Evolutionary conservation across 2,113 vertebrate genomes (phyloP).

Genomic region (Cyprinodon brontotheroides): DNA sequence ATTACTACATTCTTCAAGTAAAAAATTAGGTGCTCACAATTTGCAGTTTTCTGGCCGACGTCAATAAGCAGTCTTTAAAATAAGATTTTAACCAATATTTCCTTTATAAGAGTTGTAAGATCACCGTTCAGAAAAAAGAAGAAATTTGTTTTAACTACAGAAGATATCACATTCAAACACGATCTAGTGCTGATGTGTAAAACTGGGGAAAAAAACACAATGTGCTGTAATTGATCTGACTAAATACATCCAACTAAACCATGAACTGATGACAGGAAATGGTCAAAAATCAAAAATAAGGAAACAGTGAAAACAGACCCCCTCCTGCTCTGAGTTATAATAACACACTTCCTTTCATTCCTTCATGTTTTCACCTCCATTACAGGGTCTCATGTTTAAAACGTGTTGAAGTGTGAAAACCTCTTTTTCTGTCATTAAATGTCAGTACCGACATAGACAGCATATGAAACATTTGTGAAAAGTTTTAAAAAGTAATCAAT

Average conservation of each 20-base stretch:
- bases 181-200: too few species aligned
- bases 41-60: too few species aligned
- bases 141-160: conserved; percentile 34
- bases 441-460: neutral
- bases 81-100: too few species aligned
- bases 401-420: neutral
- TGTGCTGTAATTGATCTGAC: conserved; percentile 4
- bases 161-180: too few species aligned
- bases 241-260: neutral
- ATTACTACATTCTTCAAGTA: too few species aligned
- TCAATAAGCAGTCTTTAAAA: too few species aligned
- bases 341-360: neutral
- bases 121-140: too few species aligned
- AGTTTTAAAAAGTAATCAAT: neutral
- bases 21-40: too few species aligned
- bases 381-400: too few species aligned
- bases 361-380: neutral
- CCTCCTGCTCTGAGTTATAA: neutral
- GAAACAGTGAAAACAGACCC: neutral
- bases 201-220: neutral
- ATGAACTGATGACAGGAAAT: neutral
- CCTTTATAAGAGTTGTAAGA: too few species aligned
- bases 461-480: neutral
- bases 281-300: neutral
- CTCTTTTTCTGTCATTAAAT: neutral